Evolutionary conservation across 1,140 invertebrate species (phyloP), one percentile per base, ranked within the genome.

Genomic region (Ridgeia piscesae): DNA sequence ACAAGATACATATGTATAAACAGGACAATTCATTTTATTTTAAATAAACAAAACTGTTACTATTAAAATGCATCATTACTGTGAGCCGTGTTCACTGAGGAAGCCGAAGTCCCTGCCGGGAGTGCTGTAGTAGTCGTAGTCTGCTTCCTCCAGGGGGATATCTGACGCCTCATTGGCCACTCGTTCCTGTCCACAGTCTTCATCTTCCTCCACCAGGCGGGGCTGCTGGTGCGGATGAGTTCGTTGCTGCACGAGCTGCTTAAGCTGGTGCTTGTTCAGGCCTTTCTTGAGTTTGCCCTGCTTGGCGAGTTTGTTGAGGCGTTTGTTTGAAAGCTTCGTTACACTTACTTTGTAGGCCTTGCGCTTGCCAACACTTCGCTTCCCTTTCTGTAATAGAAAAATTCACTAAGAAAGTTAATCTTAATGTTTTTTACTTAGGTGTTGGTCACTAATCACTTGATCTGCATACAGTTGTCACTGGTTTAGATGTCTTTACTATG

Each of bases 251-350:
- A 90, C 34, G 17, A 90, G 34, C 33, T 42, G 33, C 17, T 90
- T 34, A 77, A 92, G 89, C 89, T 94, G 94, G 91, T 94, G 93
- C 91, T 94, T 94, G 89, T 94, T 92, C 31, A 92, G 48, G 27
- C 89, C 91, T 77, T 94, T 94, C 77, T 94, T 94, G 27, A 95
- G 93, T 93, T 95, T 95, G 27, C 95, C 95, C 93, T 94, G 94
- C 93, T 95, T 95, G 91, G 94, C 95, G 88, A 95, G 93, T 90
- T 94, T 95, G 91, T 94, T 95, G 17, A 93, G 92, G 33, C 93
- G 94, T 93, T 95, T 95, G 93, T 95, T 95, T 48, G 94, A 93
- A 27, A 95, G 92, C 92, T 95, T 95, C 17, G 92, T 88, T 17
- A 92, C 88, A 93, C 94, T 95, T 77, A 93, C 92, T 92, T 94